Evolutionary conservation across 2,797 vertebrate genomes (phyloP).

Genomic region (Acipenser transmontanus): DNA sequence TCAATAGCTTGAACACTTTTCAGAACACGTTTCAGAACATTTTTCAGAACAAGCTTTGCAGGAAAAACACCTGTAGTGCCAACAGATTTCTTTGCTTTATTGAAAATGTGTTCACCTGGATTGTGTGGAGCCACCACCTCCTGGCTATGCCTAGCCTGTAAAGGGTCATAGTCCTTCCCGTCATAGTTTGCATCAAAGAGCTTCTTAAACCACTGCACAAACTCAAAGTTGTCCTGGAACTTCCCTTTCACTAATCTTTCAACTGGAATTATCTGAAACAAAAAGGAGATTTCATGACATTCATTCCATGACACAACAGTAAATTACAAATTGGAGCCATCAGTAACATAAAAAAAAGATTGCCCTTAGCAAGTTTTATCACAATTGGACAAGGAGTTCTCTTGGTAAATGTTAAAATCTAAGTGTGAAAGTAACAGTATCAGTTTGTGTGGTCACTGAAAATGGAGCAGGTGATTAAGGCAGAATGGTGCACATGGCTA

Average conservation of each 20-base stretch:
- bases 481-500: too few species aligned
- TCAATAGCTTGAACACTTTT: constrained; percentile 29
- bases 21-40: constrained; percentile 48
- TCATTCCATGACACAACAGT: too few species aligned
- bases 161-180: constrained; percentile 92
- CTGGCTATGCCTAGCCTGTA: constrained; percentile 88
- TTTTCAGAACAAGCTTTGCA: constrained; percentile 54
- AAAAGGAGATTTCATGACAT: constrained; percentile 7
- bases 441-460: too few species aligned
- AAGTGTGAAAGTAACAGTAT: too few species aligned
- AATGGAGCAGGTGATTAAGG: too few species aligned
- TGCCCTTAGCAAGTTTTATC: too few species aligned
- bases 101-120: constrained; percentile 97
- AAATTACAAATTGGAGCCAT: too few species aligned
- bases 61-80: constrained; percentile 66
- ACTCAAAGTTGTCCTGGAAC: constrained; percentile 98
- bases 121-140: constrained; percentile 80
- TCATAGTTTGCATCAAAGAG: constrained; percentile 98
- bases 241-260: constrained; percentile 94
- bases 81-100: constrained; percentile 90
- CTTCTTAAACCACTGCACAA: constrained; percentile 98
- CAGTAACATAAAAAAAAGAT: too few species aligned
- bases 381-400: too few species aligned
- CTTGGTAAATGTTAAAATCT: too few species aligned
- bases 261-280: constrained; percentile 85